Conservation (phyloP, 2,888 invertebrate species). For the Aradus depressus region DNA sequence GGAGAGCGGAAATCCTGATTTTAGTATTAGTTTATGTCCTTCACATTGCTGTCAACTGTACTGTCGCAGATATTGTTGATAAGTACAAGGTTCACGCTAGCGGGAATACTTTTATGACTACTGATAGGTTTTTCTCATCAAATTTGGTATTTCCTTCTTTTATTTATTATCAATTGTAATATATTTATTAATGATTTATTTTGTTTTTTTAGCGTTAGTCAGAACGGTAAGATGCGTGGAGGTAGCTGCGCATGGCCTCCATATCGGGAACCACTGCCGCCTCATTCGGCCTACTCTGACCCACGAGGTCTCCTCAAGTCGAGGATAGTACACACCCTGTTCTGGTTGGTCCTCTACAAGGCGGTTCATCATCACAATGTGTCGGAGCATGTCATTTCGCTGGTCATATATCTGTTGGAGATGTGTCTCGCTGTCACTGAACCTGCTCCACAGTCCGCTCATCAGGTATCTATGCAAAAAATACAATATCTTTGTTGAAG, state of each 20-base stretch:
- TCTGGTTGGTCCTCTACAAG: constrained; percentile 73
- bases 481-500: no score
- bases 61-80: no score
- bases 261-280: constrained; percentile 56
- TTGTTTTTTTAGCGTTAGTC: constrained; percentile 42
- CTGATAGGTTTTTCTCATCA: no score
- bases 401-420: constrained; percentile 76
- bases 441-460: constrained; percentile 30
- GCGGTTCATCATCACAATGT: constrained; percentile 59
- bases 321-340: constrained; percentile 56
- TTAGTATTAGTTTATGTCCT: no score
- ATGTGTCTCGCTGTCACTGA: constrained; percentile 44
- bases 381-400: constrained; percentile 78
- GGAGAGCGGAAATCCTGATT: no score
- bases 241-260: constrained; percentile 66
- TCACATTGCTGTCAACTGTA: no score
- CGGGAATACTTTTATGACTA: no score
- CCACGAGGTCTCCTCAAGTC: constrained; percentile 51
- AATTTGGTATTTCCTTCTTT: no score
- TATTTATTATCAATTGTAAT: no score
- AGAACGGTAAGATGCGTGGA: constrained; percentile 46
- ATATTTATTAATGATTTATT: constrained; percentile 1
- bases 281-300: constrained; percentile 53
- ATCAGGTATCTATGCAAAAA: constrained; percentile 27
- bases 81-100: no score